Base-by-base conservation (phyloP, 2,797 vertebrate species). In the Phaenicophaeus curvirostris region DNA sequence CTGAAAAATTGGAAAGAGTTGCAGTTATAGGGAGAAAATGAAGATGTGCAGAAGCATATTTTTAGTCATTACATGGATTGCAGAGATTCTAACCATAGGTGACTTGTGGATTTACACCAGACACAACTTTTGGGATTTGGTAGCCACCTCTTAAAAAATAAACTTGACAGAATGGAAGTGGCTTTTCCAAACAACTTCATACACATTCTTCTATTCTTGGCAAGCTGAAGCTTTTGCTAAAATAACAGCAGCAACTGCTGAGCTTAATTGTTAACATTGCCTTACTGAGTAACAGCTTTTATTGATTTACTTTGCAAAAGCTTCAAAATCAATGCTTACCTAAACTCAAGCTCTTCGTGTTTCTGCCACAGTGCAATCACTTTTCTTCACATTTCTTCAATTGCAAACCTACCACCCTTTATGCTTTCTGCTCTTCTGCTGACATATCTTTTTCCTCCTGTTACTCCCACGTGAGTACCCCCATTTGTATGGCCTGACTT, bases 401-500 rank as follows among this genome's bases (percentile, higher is more conserved):
- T 0, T 1, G n/a, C 39, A 71, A 66, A 65, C 37, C 10, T 13
- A 72, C 55, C 61, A 50, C 46, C 63, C 72, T 53, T 80, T 48
- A 48, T 15, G 8, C 83, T 85, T 94, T 90, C 92, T 51, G 82
- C 59, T 87, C 69, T 94, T 96, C 80, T 74, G 94, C 93, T 93
- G 95, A 96, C 93, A 80, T 85, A 89, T 59, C 18, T 37, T 77
- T 89, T 85, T 51, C 74, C 51, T 84, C 72, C 74, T n/a, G 68
- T 85, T 96, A 79, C 93, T 96, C 90, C 91, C 83, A 96, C 90
- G 4, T 54, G 72, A 87, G 53, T 30, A 42, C 62, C 94, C 78
- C 72, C 14, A 19, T 94, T 94, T 87, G 86, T 61, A 21, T 19
- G 77, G 85, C 91, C 91, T 46, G 94, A 93, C 79, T 94, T 72